Evolutionary conservation across 2,797 vertebrate genomes (phyloP).

Genomic region (Crocidura indochinensis): DNA sequence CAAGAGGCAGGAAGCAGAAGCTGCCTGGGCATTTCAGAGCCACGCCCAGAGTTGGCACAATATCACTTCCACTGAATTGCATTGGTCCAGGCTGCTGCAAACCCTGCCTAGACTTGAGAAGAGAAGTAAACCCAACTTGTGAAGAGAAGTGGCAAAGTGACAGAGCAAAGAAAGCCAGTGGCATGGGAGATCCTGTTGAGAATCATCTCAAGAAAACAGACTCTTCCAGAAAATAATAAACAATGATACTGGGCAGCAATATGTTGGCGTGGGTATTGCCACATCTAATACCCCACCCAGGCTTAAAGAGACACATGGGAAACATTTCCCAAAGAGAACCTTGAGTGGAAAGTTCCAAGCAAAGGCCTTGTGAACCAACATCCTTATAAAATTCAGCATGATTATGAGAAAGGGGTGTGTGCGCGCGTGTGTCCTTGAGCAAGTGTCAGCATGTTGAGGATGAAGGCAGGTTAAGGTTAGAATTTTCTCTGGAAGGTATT

Average conservation of each 20-base stretch:
- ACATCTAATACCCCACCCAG: neutral
- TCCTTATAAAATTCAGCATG: neutral
- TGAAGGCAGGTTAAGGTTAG: conserved; percentile 3
- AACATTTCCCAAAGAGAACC: neutral
- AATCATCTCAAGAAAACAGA: neutral
- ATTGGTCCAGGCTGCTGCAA: conserved; percentile 2
- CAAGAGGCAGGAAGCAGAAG: conserved; percentile 26
- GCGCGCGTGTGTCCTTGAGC: neutral
- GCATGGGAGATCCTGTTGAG: neutral
- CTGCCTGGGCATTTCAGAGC: conserved; percentile 37
- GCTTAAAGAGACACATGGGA: neutral
- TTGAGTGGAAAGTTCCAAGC: conserved; percentile 44
- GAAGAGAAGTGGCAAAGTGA: neutral
- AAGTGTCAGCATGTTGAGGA: neutral
- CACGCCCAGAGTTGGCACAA: neutral
- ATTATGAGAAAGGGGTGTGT: neutral
- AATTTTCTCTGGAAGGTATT: conserved; percentile 2
- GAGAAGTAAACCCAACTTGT: neutral
- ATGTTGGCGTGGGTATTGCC: neutral
- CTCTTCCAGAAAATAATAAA: conserved; percentile 22
- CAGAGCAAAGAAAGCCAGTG: neutral
- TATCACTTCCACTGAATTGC: neutral
- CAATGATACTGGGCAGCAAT: neutral
- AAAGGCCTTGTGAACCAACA: neutral
- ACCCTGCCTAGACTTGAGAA: conserved; percentile 47